These are phyloP conservation scores for Bilobella aurantiaca DNA, from an alignment of 1,140 invertebrate genomes.

Conservation along the genomic window DNA sequence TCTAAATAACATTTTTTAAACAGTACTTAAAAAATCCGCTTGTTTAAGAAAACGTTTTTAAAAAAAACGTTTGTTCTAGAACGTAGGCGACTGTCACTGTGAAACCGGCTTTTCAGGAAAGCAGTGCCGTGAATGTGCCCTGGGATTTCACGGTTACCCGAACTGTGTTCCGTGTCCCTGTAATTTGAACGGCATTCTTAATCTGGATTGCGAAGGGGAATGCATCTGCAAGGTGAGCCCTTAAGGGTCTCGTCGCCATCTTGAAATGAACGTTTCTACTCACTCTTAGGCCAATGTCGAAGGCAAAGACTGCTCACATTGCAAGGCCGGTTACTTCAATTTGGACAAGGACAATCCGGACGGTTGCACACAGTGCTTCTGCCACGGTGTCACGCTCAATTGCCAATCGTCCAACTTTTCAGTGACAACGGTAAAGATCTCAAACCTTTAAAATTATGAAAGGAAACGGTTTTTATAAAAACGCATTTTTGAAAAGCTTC, in stretches of 20 bases:
- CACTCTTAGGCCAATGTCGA: conserved; percentile 51
- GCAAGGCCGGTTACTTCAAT: conserved; percentile 73
- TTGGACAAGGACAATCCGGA: conserved; percentile 59
- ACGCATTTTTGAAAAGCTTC: conserved; percentile 10
- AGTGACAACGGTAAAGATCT: neutral
- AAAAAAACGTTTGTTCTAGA: conserved; percentile 34
- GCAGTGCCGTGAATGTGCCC: conserved; percentile 72
- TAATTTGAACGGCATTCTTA: conserved; percentile 58
- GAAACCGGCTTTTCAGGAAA: conserved; percentile 64
- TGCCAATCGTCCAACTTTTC: conserved; percentile 45
- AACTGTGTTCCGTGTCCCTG: conserved; percentile 71
- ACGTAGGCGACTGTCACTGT: conserved; percentile 70
- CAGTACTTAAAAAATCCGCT: neutral
- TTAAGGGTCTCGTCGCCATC: neutral
- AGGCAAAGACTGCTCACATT: conserved; percentile 67
- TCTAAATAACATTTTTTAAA: neutral
- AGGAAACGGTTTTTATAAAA: conserved; percentile 9
- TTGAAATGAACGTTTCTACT: neutral
- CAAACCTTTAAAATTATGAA: neutral
- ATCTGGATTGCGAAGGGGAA: conserved; percentile 61
- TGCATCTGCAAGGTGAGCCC: conserved; percentile 69
- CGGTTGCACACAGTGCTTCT: conserved; percentile 83
- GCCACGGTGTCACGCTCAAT: conserved; percentile 67
- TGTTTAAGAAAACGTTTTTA: conserved; percentile 29
- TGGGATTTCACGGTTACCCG: conserved; percentile 67